Evolutionary conservation across 2,888 invertebrate genomes (phyloP).

Genomic region (Melinopterus prodromus): DNA sequence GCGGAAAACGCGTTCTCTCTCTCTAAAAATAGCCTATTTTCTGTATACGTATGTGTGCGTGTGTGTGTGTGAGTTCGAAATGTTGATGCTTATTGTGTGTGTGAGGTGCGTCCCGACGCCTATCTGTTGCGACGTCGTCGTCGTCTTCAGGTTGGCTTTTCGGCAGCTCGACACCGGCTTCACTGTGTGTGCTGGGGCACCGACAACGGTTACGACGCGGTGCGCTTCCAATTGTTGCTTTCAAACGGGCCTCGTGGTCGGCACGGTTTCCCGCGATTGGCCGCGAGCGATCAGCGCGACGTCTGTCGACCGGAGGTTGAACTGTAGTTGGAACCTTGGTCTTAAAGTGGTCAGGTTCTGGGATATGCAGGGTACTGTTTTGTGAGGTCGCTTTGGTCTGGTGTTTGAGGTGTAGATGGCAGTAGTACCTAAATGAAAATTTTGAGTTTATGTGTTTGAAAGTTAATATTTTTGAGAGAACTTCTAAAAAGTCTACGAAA

Average conservation of each 20-base stretch:
- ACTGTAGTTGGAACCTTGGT: background rate
- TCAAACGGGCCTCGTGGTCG: conserved; percentile 14
- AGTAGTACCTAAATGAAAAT: too few species aligned
- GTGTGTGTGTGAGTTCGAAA: conserved; percentile 8
- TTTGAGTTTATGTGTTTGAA: too few species aligned
- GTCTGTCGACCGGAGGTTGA: background rate
- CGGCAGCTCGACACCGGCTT: conserved; percentile 10
- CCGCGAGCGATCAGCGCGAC: background rate
- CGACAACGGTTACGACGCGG: conserved; percentile 5
- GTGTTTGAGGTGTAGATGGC: background rate
- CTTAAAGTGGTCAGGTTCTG: background rate
- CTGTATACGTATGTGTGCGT: background rate
- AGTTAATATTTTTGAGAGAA: too few species aligned
- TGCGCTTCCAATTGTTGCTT: conserved; percentile 23
- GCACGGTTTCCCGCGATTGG: conserved; percentile 10
- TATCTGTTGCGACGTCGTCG: background rate
- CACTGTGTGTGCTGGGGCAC: conserved; percentile 5
- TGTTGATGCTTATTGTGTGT: too few species aligned
- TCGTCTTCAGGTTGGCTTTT: background rate
- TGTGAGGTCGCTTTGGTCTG: background rate
- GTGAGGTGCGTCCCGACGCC: background rate
- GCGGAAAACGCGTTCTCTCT: background rate
- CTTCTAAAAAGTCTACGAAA: too few species aligned
- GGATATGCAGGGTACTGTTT: background rate
- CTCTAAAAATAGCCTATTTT: background rate